phyloP scores from a whole-genome alignment of 1,140 invertebrate genomes.

The Trichonephila clavata region DNA sequence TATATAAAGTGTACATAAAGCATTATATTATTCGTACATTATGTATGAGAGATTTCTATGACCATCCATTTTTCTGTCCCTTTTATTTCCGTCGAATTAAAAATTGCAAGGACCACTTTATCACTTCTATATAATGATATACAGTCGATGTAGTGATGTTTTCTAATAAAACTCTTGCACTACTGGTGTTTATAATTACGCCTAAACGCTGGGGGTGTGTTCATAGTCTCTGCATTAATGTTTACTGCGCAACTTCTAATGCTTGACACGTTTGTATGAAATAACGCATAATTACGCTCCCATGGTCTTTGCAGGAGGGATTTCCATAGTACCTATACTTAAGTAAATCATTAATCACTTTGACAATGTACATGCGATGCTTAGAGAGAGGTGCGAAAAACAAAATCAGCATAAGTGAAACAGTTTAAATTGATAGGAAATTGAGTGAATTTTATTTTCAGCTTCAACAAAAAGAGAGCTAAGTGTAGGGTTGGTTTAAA shows the following conservation, averaged over 20 bases:
- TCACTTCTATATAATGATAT: slow-evolving; percentile 11
- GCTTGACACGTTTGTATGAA: slow-evolving; percentile 50
- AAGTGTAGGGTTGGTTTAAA: not conserved
- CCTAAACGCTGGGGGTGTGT: slow-evolving; percentile 42
- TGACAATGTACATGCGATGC: slow-evolving; percentile 9
- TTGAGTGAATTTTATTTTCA: not conserved
- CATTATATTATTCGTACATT: too few species aligned
- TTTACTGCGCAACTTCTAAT: not conserved
- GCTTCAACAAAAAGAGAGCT: not conserved
- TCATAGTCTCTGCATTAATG: slow-evolving; percentile 23
- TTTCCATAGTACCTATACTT: slow-evolving; percentile 2
- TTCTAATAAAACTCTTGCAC: slow-evolving; percentile 9
- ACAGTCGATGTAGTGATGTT: not conserved
- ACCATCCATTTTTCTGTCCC: not conserved
- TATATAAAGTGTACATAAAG: too few species aligned
- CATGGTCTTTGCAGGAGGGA: slow-evolving; percentile 11
- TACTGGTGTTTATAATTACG: slow-evolving; percentile 39
- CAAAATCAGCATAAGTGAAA: not conserved
- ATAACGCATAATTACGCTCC: slow-evolving; percentile 48
- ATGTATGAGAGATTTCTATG: not conserved
- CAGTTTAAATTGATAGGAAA: not conserved
- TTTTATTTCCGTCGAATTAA: not conserved
- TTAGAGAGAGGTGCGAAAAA: not conserved
- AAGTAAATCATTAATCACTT: slow-evolving; percentile 10
- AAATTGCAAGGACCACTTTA: not conserved